Base-by-base conservation (phyloP, 2,113 vertebrate genomes). In the Hippoglossus stenolepis region DNA sequence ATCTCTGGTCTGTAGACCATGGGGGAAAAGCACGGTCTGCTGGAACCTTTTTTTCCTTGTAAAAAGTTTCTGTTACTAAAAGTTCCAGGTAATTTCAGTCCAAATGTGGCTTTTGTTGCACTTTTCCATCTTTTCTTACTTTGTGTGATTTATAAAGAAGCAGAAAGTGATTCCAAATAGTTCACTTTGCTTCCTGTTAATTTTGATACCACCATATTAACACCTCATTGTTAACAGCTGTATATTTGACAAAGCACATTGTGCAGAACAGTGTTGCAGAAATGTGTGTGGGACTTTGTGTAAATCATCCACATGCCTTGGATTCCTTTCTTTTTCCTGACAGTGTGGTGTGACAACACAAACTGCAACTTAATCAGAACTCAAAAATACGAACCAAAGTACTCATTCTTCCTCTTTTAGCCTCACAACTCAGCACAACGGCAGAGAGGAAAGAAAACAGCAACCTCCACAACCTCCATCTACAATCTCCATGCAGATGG, bases 401-500 rank as follows among this genome's bases (percentile, higher is more conserved):
- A 14, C 18, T 63, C 3, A 59, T 56, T 65, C 43, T 12, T 62
- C 45, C n/a, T n/a, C 43, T 64, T 47, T 3, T 1, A 12, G 21
- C 2, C 4, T 62, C 10, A 31, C 12, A 58, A 53, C 38, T 62
- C 59, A 57, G 28, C 59, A 45, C 28, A 28, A 24, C 65, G 60
- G 45, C 40, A 14, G n/a, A 71, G 23, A 75, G 72, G 5, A 77
- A 57, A 65, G 72, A 72, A 14, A 43, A 49, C 8, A 61, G 21
- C 59, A 74, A 75, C 21, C 77, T 75, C 40, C 60, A 61, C 59
- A 74, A 75, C 21, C 77, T 75, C 40, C 60, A 61, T 35, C 49
- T 20, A n/a, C 35, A 59, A 21, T 58, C 65, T 58, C 65, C 45
- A 45, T 66, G 57, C 75, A 82, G 81, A 80, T 64, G n/a, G 45